Percentiles rank a stretch among this genome's conserved stretches.
phyloP scores from a whole-genome alignment of 2,113 vertebrate species.

The Cynoglossus semilaevis region DNA sequence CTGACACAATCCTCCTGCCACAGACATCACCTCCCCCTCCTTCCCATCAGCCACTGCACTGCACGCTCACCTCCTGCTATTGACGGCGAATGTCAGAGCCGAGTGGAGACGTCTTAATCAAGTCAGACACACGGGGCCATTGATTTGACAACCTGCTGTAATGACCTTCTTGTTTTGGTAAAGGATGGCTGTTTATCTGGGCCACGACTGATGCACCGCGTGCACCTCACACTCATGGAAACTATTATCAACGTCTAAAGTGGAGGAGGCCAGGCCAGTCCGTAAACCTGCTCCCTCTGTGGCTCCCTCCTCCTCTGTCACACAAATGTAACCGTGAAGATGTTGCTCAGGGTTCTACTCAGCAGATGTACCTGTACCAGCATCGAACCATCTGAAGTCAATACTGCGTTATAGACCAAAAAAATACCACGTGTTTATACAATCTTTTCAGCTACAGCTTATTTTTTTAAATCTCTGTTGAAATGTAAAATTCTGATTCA shows the following conservation, averaged over 20 bases:
- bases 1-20: constrained; percentile 36
- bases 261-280: constrained; percentile 34
- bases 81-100: constrained; percentile 92
- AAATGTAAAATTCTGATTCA: too few relatives aligned
- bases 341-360: too few relatives aligned
- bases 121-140: constrained; percentile 93
- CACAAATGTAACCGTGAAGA: constrained; percentile 16
- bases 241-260: constrained; percentile 80
- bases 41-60: constrained; percentile 35
- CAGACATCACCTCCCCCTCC: constrained; percentile 74
- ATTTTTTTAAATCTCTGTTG: too few relatives aligned
- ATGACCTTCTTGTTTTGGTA: constrained; percentile 99
- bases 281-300: constrained; percentile 25
- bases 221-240: constrained; percentile 93
- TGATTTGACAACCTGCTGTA: constrained; percentile 99
- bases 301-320: constrained; percentile 10
- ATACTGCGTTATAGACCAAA: too few relatives aligned
- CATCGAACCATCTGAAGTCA: too few relatives aligned
- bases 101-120: constrained; percentile 98
- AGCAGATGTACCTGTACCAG: too few relatives aligned
- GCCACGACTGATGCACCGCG: constrained; percentile 80
- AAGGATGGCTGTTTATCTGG: constrained; percentile 97
- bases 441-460: too few relatives aligned
- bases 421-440: too few relatives aligned
- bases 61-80: constrained; percentile 73